These are phyloP conservation scores for Araneus ventricosus DNA, from an alignment of 1,140 invertebrate species.

Conservation along the genomic window DNA sequence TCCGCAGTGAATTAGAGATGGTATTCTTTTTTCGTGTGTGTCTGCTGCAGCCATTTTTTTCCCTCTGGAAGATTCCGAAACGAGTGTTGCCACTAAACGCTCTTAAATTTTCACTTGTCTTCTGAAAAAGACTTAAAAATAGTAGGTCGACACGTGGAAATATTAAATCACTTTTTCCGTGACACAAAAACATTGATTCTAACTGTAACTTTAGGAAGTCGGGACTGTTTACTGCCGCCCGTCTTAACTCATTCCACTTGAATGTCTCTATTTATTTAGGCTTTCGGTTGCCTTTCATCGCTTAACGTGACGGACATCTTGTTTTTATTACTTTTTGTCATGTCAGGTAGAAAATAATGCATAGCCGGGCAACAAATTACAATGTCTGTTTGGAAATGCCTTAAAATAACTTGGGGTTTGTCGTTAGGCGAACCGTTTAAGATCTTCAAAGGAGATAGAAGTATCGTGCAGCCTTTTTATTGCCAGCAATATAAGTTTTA, in stretches of 20 bases:
- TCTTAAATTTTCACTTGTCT: constrained; percentile 41
- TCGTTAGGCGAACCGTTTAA: too few relatives aligned
- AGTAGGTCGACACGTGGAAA: constrained; percentile 22
- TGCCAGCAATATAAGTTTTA: too few relatives aligned
- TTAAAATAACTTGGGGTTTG: neutral
- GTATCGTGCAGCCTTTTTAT: too few relatives aligned
- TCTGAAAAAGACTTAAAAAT: constrained; percentile 42
- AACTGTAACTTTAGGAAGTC: constrained; percentile 28
- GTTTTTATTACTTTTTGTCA: neutral
- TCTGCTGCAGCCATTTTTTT: neutral
- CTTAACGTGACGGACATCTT: neutral
- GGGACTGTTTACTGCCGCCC: neutral
- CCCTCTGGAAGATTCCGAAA: neutral
- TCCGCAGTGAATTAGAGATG: constrained; percentile 14
- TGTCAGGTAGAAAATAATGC: neutral
- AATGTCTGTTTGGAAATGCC: neutral
- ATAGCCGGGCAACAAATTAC: neutral
- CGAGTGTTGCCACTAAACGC: constrained; percentile 24
- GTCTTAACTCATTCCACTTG: neutral
- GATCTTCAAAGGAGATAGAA: too few relatives aligned
- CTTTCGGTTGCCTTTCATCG: neutral
- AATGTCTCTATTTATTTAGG: constrained; percentile 7
- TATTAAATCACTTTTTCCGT: constrained; percentile 56
- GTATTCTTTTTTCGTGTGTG: neutral
- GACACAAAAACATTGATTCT: constrained; percentile 44